These are phyloP conservation scores for Opisthograptis luteolata DNA, from an alignment of 2,888 invertebrate species.

Conservation along the genomic window DNA sequence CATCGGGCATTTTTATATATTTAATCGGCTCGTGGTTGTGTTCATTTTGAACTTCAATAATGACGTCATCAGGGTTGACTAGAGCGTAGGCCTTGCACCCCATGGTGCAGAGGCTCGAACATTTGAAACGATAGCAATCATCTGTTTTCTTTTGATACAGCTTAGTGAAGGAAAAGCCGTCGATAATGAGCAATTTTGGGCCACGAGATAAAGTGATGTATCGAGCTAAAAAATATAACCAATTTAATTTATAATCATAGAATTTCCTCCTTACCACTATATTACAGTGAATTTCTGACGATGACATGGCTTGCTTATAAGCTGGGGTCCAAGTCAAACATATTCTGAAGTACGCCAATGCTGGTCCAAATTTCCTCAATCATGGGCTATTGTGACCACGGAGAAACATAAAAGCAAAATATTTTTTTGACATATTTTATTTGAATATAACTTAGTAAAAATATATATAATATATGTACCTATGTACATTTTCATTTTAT, in stretches of 20 bases:
- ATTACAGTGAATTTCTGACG: too few species aligned
- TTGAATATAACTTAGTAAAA: background rate
- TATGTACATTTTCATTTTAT: too few species aligned
- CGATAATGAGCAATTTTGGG: conserved; percentile 15
- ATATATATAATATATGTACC: too few species aligned
- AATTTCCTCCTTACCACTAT: too few species aligned
- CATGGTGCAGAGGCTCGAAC: conserved; percentile 9
- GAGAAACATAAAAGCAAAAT: too few species aligned
- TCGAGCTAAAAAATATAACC: background rate
- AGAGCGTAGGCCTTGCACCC: conserved; percentile 44
- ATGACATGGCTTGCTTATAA: too few species aligned
- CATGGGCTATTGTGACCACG: too few species aligned
- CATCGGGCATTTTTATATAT: conserved; percentile 33
- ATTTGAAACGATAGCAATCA: conserved; percentile 6
- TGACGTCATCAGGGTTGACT: conserved; percentile 29
- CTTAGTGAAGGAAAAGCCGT: conserved; percentile 26
- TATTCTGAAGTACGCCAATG: too few species aligned
- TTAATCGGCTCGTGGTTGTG: conserved; percentile 43
- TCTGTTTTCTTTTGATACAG: conserved; percentile 6
- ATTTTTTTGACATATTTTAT: too few species aligned
- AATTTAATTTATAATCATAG: too few species aligned
- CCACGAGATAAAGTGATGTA: conserved; percentile 20
- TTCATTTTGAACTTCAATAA: conserved; percentile 26
- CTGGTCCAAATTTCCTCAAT: too few species aligned
- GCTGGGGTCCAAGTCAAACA: too few species aligned